These are phyloP conservation scores for Fulmarus glacialis DNA, from an alignment of 2,113 vertebrate genomes.

Conservation along the genomic window DNA sequence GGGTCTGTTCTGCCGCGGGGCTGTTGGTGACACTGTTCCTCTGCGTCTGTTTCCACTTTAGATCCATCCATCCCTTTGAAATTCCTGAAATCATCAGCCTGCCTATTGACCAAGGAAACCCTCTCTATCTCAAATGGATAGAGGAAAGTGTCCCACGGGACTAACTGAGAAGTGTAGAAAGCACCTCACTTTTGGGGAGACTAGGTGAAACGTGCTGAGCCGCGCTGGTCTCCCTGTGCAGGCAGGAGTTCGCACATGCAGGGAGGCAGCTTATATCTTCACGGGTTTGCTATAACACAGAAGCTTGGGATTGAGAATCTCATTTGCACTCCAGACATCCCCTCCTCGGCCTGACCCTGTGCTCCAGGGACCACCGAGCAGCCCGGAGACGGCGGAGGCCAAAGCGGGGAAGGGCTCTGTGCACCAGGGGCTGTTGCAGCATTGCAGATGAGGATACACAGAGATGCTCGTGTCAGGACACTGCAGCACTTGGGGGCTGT, in stretches of 20 bases:
- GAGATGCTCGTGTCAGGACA: fast-evolving
- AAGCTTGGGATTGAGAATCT: not conserved
- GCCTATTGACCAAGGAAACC: constrained; percentile 81
- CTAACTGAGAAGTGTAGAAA: not conserved
- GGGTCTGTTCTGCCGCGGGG: not conserved
- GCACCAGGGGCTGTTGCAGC: not conserved
- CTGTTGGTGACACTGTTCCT: not conserved
- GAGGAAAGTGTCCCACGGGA: constrained; percentile 77
- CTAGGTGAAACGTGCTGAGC: not conserved
- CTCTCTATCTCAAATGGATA: constrained; percentile 82
- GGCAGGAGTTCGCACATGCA: fast-evolving
- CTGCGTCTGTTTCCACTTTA: constrained; percentile 50
- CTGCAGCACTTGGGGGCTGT: not conserved
- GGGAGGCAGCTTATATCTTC: not conserved
- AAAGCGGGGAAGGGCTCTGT: not conserved
- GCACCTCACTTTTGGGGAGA: fast-evolving
- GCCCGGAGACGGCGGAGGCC: fast-evolving
- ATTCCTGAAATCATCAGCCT: constrained; percentile 87
- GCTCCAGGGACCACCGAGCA: not conserved
- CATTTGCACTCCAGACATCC: not conserved
- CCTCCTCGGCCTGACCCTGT: not conserved
- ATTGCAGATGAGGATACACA: fast-evolving
- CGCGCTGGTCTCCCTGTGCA: fast-evolving
- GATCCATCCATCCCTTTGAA: constrained; percentile 87
- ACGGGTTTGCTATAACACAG: fast-evolving